Evolutionary conservation across 2,113 vertebrate species (phyloP).

Genomic region (Ictidomys tridecemlineatus): DNA sequence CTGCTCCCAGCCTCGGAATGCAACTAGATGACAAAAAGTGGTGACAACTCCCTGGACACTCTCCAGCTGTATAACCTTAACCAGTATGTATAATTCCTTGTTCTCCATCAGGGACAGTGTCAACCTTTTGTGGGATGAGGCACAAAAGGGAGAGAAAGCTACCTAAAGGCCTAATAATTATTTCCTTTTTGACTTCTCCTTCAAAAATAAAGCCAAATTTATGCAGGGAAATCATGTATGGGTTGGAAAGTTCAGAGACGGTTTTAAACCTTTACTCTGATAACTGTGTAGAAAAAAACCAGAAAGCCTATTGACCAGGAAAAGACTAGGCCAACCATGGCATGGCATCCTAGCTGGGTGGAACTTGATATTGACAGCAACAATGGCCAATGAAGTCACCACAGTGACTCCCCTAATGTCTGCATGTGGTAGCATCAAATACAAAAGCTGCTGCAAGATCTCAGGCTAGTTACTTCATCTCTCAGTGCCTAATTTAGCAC

Average conservation of each 20-base stretch:
- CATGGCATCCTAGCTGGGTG: not conserved
- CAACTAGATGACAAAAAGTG: not conserved
- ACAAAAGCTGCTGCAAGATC: not conserved
- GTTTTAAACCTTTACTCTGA: not conserved
- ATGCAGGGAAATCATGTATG: not conserved
- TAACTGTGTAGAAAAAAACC: not conserved
- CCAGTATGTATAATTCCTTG: not conserved
- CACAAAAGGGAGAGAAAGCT: not conserved
- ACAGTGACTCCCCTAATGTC: not conserved
- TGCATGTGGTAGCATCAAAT: not conserved
- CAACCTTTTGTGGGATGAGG: not conserved
- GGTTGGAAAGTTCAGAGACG: not conserved
- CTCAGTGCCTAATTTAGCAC: not conserved
- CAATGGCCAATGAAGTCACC: fast-evolving
- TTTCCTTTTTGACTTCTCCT: not conserved
- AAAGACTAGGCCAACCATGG: not conserved
- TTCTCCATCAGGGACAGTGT: not conserved
- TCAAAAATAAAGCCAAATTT: slow-evolving; percentile 37
- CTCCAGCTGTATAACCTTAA: not conserved
- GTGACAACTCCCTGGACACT: not conserved
- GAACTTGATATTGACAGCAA: not conserved
- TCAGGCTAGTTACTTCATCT: not conserved
- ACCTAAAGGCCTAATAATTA: not conserved
- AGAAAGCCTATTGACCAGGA: not conserved
- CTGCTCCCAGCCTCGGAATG: not conserved